Percentiles rank a stretch among this genome's conserved stretches.
Conservation (phyloP, 2,797 vertebrate genomes). For the Babyrousa celebensis region DNA sequence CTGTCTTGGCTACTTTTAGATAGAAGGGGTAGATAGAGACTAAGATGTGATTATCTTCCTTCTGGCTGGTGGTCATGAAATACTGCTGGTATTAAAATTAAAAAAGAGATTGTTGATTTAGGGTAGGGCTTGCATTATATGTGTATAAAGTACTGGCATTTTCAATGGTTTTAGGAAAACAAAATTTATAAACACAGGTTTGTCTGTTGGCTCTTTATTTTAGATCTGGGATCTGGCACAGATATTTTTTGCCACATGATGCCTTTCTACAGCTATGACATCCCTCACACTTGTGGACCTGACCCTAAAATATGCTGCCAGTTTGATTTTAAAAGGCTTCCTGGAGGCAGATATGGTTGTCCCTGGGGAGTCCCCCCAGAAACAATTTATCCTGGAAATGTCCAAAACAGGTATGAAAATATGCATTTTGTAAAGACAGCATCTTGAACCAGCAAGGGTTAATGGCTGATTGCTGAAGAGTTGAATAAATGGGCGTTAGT, state of each 20-base stretch:
- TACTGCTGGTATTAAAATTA: not conserved
- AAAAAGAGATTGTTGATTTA: not conserved
- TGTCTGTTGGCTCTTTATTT: constrained; percentile 86
- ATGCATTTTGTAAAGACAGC: constrained; percentile 58
- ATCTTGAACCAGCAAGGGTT: constrained; percentile 15
- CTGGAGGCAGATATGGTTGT: constrained; percentile 94
- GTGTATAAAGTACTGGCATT: constrained; percentile 27
- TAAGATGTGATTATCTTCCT: not conserved
- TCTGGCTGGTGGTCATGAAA: not conserved
- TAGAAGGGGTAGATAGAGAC: not conserved
- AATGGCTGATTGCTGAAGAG: constrained; percentile 51
- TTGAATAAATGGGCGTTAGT: constrained; percentile 7
- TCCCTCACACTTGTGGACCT: constrained; percentile 97
- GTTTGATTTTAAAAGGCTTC: constrained; percentile 97
- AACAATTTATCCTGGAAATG: constrained; percentile 94
- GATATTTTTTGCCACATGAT: constrained; percentile 99
- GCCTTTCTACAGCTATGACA: constrained; percentile 98
- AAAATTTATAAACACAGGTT: constrained; percentile 47
- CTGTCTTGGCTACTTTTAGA: not conserved
- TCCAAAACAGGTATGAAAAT: constrained; percentile 93
- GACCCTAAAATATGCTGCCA: constrained; percentile 98
- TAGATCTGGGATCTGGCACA: constrained; percentile 94
- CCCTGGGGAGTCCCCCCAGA: constrained; percentile 96
- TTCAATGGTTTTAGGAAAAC: constrained; percentile 42
- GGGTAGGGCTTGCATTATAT: not conserved